Evolutionary conservation across 35 echinoderm and acorn worm species (phyloP).

Genomic region (Lytechinus pictus): DNA sequence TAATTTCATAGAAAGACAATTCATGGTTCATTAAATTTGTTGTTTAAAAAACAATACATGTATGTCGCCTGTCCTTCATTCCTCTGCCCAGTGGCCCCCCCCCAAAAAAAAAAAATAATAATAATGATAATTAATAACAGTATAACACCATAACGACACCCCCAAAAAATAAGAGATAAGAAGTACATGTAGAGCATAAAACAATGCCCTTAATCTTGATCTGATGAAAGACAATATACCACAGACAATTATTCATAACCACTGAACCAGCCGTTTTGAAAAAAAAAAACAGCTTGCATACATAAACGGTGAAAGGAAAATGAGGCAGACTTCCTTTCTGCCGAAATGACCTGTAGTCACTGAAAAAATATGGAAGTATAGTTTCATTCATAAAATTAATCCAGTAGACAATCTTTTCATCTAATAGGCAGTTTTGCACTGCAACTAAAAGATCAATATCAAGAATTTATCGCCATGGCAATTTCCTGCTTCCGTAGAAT

Average conservation of each 20-base stretch:
- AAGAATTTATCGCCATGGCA: neutral
- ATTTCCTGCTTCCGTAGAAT: constrained; percentile 2
- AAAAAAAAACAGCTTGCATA: neutral
- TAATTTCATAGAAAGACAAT: too few relatives aligned
- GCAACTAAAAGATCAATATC: neutral
- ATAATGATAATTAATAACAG: too few relatives aligned
- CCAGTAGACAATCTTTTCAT: neutral
- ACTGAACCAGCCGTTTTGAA: neutral
- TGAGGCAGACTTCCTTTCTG: neutral
- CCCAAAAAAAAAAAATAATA: too few relatives aligned
- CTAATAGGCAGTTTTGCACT: neutral
- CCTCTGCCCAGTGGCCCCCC: too few relatives aligned
- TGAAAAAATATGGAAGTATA: neutral
- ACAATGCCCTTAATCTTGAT: neutral
- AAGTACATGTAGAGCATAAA: neutral
- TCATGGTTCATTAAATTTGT: too few relatives aligned
- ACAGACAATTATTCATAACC: neutral
- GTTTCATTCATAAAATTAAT: neutral
- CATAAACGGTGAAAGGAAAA: neutral
- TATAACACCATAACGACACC: too few relatives aligned
- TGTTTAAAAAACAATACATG: too few relatives aligned
- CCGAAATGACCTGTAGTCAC: neutral
- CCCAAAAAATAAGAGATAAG: too few relatives aligned
- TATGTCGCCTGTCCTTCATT: too few relatives aligned
- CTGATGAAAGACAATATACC: neutral